Percentiles rank a stretch among this genome's conserved stretches.
These are phyloP conservation scores for Gracilinanus agilis DNA, from an alignment of 2,113 vertebrate genomes.

Conservation along the genomic window DNA sequence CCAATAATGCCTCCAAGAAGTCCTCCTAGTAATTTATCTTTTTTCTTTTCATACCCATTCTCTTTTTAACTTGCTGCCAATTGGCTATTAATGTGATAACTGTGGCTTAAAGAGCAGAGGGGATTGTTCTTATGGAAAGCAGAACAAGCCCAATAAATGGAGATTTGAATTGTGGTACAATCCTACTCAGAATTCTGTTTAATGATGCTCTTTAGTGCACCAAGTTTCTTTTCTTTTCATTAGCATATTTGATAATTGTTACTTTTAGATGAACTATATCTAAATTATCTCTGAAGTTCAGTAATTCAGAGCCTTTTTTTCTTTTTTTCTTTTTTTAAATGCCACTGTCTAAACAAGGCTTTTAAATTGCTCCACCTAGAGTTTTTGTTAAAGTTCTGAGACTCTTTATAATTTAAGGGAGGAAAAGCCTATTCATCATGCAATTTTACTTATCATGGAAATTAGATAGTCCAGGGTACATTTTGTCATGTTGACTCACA, in stretches of 20 bases:
- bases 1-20: not conserved
- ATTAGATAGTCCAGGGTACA: not conserved
- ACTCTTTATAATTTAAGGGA: constrained; percentile 4
- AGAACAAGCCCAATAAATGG: fast-evolving
- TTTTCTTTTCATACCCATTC: not conserved
- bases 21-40: not conserved
- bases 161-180: fast-evolving
- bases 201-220: not conserved
- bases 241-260: constrained; percentile 36
- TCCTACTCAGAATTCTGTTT: not conserved
- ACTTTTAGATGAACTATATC: constrained; percentile 36
- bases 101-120: not conserved
- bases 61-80: not conserved
- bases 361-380: constrained; percentile 28
- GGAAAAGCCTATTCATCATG: constrained; percentile 14
- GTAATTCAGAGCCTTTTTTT: constrained; percentile 21
- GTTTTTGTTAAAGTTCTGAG: constrained; percentile 47
- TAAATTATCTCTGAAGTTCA: constrained; percentile 61
- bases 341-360: constrained; percentile 46
- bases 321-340: constrained; percentile 11
- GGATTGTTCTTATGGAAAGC: too few relatives aligned
- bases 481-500: constrained; percentile 25
- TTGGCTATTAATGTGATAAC: not conserved
- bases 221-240: constrained; percentile 44
- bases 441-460: constrained; percentile 34